A percentile compares a stretch with the other conserved stretches of the same genome.
Conservation (phyloP, 2,797 vertebrate genomes). For the Kryptolebias ocellatus region DNA sequence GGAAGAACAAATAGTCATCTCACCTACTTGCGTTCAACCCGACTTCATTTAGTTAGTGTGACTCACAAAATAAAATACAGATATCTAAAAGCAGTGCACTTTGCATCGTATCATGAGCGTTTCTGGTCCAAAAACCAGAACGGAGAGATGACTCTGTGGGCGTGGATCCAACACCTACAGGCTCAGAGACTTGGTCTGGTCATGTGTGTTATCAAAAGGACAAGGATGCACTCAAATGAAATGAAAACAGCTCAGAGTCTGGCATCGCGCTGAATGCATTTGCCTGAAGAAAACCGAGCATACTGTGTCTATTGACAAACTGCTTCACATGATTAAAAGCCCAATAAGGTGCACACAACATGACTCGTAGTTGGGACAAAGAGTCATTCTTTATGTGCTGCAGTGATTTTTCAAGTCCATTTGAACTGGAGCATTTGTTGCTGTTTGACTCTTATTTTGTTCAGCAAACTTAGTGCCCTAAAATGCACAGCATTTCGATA, state of each 20-base stretch:
- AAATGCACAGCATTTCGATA: background rate
- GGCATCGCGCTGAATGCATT: background rate
- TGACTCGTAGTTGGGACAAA: constrained; percentile 29
- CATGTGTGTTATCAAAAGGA: constrained; percentile 43
- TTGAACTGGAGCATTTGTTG: background rate
- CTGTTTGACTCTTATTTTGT: background rate
- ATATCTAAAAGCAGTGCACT: constrained; percentile 26
- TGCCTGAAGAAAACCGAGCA: constrained; percentile 24
- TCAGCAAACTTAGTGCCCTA: background rate
- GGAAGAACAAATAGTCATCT: constrained; percentile 27
- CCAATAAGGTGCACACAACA: background rate
- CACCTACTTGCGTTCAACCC: constrained; percentile 12
- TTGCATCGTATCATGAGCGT: constrained; percentile 45
- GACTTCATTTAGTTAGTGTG: constrained; percentile 29
- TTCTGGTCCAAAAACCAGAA: constrained; percentile 17
- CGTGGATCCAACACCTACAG: constrained; percentile 13
- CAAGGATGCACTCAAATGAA: constrained; percentile 21
- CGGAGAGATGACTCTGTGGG: background rate
- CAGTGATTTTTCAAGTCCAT: background rate
- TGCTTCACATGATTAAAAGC: constrained; percentile 58
- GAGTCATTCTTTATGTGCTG: constrained; percentile 2
- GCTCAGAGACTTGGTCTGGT: constrained; percentile 14
- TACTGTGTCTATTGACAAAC: constrained; percentile 48
- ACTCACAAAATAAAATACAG: constrained; percentile 1
- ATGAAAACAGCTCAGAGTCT: background rate